These are phyloP conservation scores for Phaethon lepturus DNA, from an alignment of 2,113 vertebrate species.

Conservation along the genomic window DNA sequence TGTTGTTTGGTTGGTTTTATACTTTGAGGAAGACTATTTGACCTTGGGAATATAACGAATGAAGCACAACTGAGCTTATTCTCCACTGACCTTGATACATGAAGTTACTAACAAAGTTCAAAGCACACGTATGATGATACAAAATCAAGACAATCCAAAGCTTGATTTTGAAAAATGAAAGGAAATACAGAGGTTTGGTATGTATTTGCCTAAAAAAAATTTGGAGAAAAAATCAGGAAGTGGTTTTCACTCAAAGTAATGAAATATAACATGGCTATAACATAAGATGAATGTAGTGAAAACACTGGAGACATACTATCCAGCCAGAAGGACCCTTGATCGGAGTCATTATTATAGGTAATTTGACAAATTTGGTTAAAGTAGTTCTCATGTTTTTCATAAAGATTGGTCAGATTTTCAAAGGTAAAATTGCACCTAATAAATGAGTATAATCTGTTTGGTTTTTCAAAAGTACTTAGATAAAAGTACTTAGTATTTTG, in stretches of 20 bases:
- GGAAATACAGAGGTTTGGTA: background rate
- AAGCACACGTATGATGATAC: background rate
- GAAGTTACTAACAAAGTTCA: background rate
- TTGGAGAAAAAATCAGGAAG: background rate
- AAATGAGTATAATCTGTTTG: background rate
- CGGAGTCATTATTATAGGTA: background rate
- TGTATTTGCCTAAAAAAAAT: background rate
- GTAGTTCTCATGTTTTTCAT: background rate
- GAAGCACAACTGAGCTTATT: background rate
- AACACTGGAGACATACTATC: background rate
- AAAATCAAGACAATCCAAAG: background rate
- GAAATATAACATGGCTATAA: background rate
- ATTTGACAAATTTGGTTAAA: background rate
- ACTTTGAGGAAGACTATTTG: background rate
- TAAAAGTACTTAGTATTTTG: background rate
- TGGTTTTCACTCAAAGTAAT: background rate
- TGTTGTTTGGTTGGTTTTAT: background rate
- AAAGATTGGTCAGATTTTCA: background rate
- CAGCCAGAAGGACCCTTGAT: background rate
- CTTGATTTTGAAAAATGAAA: background rate
- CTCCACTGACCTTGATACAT: background rate
- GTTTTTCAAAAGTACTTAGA: background rate
- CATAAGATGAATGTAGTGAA: background rate
- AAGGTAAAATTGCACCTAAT: background rate
- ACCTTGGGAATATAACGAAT: background rate